Conservation (phyloP, 1,140 invertebrate species). For the Dolichoris vasculosae region DNA sequence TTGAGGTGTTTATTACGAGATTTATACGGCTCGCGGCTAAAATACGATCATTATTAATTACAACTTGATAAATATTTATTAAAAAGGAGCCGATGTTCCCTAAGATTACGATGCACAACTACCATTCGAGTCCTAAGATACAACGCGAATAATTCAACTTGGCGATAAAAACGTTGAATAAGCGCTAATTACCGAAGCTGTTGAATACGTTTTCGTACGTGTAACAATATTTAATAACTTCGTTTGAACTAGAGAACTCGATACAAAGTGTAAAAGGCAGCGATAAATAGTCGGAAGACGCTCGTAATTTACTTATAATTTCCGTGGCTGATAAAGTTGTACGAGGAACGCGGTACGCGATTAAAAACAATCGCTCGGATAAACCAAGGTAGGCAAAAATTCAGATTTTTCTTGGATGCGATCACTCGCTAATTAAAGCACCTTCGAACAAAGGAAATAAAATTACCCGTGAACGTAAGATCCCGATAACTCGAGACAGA, state of each 20-base stretch:
- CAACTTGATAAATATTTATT: not conserved
- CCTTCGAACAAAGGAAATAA: not conserved
- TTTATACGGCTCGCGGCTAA: not conserved
- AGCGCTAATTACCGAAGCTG: not conserved
- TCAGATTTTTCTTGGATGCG: not conserved
- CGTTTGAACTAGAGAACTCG: not conserved
- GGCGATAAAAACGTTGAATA: not conserved
- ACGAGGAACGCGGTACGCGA: not conserved
- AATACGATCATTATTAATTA: not conserved
- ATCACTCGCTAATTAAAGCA: not conserved
- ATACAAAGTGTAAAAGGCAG: not conserved
- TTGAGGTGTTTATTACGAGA: not conserved
- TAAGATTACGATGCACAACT: not conserved
- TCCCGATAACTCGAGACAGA: constrained; percentile 20
- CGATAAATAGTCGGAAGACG: not conserved
- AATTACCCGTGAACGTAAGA: not conserved
- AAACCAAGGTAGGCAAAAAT: not conserved
- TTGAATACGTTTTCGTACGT: not conserved
- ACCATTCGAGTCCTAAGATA: not conserved
- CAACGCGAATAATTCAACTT: not conserved
- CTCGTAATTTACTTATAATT: not conserved
- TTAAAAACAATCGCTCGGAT: not conserved
- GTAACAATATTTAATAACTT: not conserved
- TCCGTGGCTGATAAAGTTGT: not conserved
- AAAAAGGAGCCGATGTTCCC: not conserved